Conservation (phyloP, 2,797 vertebrate species). For the Catostomus latipinnis region DNA sequence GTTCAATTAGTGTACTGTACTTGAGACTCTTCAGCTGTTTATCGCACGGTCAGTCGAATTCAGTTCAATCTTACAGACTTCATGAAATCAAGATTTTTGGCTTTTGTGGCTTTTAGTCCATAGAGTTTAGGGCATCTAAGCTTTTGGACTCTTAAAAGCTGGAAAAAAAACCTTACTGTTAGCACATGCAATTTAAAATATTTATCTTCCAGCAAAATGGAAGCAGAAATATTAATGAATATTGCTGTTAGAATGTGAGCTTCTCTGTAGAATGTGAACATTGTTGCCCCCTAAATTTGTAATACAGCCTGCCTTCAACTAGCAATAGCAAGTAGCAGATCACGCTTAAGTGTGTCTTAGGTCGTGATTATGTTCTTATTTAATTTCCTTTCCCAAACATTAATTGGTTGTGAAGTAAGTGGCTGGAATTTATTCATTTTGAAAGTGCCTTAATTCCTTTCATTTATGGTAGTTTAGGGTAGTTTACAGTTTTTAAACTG, state of each 20-base stretch:
- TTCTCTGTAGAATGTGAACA: neutral
- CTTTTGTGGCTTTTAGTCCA: neutral
- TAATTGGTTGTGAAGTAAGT: too few relatives aligned
- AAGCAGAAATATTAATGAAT: neutral
- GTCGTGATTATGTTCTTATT: too few relatives aligned
- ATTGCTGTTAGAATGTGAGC: neutral
- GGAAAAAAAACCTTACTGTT: neutral
- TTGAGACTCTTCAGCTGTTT: too few relatives aligned
- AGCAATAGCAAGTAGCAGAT: neutral
- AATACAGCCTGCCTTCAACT: slow-evolving; percentile 2
- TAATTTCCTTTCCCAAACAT: too few relatives aligned
- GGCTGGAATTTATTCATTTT: too few relatives aligned
- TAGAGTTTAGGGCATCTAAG: neutral
- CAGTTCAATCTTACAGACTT: too few relatives aligned
- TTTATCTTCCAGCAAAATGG: neutral
- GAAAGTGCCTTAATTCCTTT: too few relatives aligned
- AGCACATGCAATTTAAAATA: neutral
- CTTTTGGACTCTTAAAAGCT: neutral
- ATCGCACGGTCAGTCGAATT: too few relatives aligned
- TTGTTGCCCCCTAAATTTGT: neutral
- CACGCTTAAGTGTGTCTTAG: neutral
- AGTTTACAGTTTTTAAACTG: too few relatives aligned
- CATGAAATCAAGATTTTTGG: too few relatives aligned
- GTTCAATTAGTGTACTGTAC: too few relatives aligned
- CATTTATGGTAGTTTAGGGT: too few relatives aligned